Base-by-base conservation (phyloP, 2,888 invertebrate genomes). In the Erynnis tages region DNA sequence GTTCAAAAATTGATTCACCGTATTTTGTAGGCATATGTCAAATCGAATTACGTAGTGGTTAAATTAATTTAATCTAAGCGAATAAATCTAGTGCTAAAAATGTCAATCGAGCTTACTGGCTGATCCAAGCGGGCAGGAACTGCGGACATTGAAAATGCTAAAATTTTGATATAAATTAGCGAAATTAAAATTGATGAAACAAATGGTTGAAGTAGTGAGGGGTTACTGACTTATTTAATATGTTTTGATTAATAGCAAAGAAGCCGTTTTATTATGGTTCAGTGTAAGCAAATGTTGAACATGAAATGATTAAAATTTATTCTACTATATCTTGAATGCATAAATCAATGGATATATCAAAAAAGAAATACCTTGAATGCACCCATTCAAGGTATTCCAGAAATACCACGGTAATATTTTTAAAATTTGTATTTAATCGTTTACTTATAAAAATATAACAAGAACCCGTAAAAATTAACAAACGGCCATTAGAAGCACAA, bases 391-490 rank as follows among this genome's bases (percentile, higher is more conserved):
- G n/a, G n/a, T n/a, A n/a, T n/a, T n/a, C n/a, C n/a, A n/a, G 6
- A 21, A 21, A 21, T 5, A 21, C 21, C 1, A 21, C 3, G 4
- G 6, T 3, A 21, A 5, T 5, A 21, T 21, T 21, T 21, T 21
- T 21, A 21, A 5, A 21, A 21, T 5, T 21, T 21, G 6, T 21
- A 21, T 21, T 21, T 21, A 3, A 6, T n/a, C n/a, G n/a, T 53
- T 58, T 52, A 47, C 47, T 60, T 58, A 60, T 47, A 57, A 55
- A 62, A 62, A 62, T 55, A 30, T 63, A 63, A 63, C 57, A 63
- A 62, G 6, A 59, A 63, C 58, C 56, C 59, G 59, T 60, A 65
- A 59, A 57, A 58, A 46, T 35, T 37, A 62, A 62, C 58, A 59
- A 55, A 50, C 34, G 44, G 25, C 37, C 40, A 52, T 29, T 10